Evolutionary conservation across 2,888 invertebrate species (phyloP), one percentile per base, ranked within the genome.

Genomic region (Conus canariensis): DNA sequence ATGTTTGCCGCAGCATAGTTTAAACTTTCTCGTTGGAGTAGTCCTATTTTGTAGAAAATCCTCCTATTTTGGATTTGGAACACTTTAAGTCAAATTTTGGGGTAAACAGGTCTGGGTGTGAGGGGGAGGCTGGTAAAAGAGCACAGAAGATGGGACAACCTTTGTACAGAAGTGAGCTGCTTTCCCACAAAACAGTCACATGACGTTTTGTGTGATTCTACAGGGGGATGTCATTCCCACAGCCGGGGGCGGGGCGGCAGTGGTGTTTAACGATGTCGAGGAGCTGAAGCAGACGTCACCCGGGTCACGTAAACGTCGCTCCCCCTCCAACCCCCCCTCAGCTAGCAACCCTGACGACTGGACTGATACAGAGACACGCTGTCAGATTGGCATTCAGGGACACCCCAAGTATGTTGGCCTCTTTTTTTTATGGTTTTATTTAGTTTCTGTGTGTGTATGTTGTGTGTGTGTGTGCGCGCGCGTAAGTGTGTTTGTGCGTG

Each of bases 181-280:
- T 45, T 45, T 45, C 45, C 45, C 45, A 45, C 45, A 45, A 3
- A 45, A 45, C 45, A 45, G 45, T 45, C 45, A 45, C 45, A 45
- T 45, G 45, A 45, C 45, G 45, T 45, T 45, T 45, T 45, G 45
- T 45, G 45, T 4, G 10, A 16, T 64, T 64, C 7, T 95, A 74
- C 94, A 98, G 97, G 99, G 98, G 22, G 98, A 99, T 96, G 98
- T 99, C 6, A 97, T 99, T 4, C 98, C 98, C 0, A 99, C 99
- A 0, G 98, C 98, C 90, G 98, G 98, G 2, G 99, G 99, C 0
- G 99, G 99, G 0, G 98, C 99, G 0, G 99, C 99, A 95, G 97
- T 99, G 0, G 98, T 99, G 59, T 99, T 99, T 95, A 98, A 98
- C 94, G 99, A 99, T 96, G 98, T 99, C 1, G 99, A 99, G 96